Conservation (phyloP, 2,888 invertebrate genomes). For the Amphipoea lucens region DNA sequence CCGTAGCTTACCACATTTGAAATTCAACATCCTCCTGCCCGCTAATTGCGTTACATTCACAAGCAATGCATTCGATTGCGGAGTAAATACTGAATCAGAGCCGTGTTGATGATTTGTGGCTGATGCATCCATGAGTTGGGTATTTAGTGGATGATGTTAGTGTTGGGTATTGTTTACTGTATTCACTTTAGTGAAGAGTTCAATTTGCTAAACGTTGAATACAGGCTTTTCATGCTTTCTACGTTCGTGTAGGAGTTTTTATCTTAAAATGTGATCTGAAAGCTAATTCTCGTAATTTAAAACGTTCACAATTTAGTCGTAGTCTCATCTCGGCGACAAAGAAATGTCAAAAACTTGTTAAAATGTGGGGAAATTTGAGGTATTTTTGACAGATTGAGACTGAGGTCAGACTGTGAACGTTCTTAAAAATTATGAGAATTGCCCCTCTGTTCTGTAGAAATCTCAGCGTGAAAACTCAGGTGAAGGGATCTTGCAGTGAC, state of each 20-base stretch:
- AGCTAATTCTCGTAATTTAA: no score
- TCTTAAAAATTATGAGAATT: no score
- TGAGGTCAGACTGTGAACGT: no score
- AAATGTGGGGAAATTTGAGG: no score
- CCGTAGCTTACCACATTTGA: constrained; percentile 26
- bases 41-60: constrained; percentile 48
- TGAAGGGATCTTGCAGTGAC: no score
- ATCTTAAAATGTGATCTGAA: background rate
- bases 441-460: background rate
- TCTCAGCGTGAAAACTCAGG: no score
- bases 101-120: constrained; percentile 34
- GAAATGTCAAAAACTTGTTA: no score
- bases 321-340: no score
- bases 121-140: constrained; percentile 13
- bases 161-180: background rate
- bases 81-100: constrained; percentile 46
- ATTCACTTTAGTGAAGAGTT: background rate
- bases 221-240: background rate
- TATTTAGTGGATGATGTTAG: constrained; percentile 24
- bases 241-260: background rate
- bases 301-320: no score
- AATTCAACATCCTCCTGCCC: constrained; percentile 42
- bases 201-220: background rate
- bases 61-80: constrained; percentile 55
- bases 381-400: no score